Percentiles rank a stretch among this genome's conserved stretches.
phyloP scores from a whole-genome alignment of 2,888 invertebrate species.

The Melikaiella ostensackeni region DNA sequence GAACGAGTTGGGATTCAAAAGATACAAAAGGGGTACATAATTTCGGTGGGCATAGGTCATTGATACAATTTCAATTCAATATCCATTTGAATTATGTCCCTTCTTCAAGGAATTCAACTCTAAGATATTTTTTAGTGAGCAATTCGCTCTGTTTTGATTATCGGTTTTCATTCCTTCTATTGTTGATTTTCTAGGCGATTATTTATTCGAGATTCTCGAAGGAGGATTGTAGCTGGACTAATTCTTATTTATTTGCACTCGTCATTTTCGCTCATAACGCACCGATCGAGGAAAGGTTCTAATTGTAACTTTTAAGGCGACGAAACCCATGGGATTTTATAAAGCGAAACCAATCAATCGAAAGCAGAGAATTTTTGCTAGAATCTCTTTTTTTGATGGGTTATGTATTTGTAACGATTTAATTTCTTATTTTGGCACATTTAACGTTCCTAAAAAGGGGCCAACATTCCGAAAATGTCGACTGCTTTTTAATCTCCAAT shows the following conservation, averaged over 20 bases:
- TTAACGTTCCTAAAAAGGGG: background rate
- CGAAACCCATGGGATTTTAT: background rate
- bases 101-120: background rate
- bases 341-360: background rate
- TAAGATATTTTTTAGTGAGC: slow-evolving; percentile 5
- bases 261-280: slow-evolving; percentile 11
- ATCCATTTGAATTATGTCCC: background rate
- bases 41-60: background rate
- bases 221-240: background rate
- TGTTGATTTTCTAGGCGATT: slow-evolving; percentile 14
- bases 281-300: background rate
- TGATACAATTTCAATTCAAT: background rate
- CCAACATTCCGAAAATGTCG: background rate
- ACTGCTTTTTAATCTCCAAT: background rate
- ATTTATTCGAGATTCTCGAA: slow-evolving; percentile 10
- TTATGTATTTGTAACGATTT: background rate
- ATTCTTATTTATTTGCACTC: slow-evolving; percentile 29
- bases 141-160: background rate
- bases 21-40: background rate
- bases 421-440: background rate
- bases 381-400: background rate
- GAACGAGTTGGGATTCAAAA: background rate
- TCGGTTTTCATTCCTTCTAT: slow-evolving; percentile 2
- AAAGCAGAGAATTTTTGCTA: background rate
- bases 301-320: slow-evolving; percentile 2